Evolutionary conservation across 2,113 vertebrate species (phyloP).

Genomic region (Symphodus melops): DNA sequence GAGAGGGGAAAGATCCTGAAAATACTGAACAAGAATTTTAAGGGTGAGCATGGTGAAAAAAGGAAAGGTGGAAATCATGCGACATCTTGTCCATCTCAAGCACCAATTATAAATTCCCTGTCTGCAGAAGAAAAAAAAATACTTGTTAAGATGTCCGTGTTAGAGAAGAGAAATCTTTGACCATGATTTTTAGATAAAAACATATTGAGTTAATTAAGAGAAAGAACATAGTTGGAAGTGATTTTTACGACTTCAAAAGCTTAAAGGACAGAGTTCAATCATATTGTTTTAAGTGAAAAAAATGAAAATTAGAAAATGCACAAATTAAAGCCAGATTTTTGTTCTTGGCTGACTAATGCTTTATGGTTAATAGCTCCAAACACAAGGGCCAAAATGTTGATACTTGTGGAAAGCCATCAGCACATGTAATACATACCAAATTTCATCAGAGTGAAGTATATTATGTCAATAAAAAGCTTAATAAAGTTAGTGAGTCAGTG

Average conservation of each 20-base stretch:
- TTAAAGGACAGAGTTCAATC: constrained; percentile 62
- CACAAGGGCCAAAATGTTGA: constrained; percentile 44
- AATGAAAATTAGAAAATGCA: constrained; percentile 62
- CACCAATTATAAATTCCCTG: background rate
- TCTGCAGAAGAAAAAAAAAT: background rate
- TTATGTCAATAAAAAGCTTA: constrained; percentile 38
- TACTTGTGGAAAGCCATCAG: constrained; percentile 43
- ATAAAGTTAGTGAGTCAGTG: constrained; percentile 33
- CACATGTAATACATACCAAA: constrained; percentile 49
- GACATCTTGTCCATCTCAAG: background rate
- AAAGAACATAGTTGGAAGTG: constrained; percentile 48
- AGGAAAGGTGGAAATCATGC: background rate
- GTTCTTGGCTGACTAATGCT: constrained; percentile 58
- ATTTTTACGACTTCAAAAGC: constrained; percentile 58
- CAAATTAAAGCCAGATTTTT: constrained; percentile 66
- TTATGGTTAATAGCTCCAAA: constrained; percentile 47
- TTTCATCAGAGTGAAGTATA: constrained; percentile 13
- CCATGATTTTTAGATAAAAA: constrained; percentile 15
- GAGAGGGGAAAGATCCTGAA: background rate
- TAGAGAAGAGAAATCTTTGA: background rate
- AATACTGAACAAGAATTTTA: constrained; percentile 14
- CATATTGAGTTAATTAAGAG: constrained; percentile 49
- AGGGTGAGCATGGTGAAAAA: constrained; percentile 23
- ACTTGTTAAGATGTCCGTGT: background rate
- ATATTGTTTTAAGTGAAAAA: constrained; percentile 54